A percentile compares a stretch with the other conserved stretches of the same genome.
Conservation (phyloP, 2,888 invertebrate species). For the Platycnemis pennipes region DNA sequence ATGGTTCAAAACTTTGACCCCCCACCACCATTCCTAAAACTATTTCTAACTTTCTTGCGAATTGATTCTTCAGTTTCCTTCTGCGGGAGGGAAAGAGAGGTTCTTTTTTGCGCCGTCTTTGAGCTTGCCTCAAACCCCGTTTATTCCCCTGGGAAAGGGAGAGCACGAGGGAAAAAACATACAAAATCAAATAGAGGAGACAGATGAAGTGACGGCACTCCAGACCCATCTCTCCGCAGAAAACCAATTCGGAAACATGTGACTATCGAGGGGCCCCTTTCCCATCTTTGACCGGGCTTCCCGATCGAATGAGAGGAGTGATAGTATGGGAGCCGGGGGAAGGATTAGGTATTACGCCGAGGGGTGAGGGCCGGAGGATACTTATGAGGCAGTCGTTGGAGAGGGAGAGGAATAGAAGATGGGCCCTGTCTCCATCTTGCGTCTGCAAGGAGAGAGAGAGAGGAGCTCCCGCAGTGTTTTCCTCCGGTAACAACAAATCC, state of each 20-base stretch:
- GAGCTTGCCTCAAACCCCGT: not conserved
- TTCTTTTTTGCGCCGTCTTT: not conserved
- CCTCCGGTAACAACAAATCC: slow-evolving; percentile 61
- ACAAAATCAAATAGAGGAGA: not conserved
- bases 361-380: no score
- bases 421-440: not conserved
- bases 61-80: no score
- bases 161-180: not conserved
- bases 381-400: not conserved
- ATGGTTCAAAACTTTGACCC: no score
- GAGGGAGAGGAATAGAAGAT: not conserved
- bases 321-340: not conserved
- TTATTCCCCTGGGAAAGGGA: not conserved
- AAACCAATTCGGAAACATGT: not conserved
- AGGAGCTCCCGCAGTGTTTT: slow-evolving; percentile 42
- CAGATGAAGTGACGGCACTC: not conserved
- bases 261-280: not conserved
- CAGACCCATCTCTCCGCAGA: not conserved
- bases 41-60: no score
- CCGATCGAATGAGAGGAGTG: not conserved
- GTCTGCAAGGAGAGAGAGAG: not conserved
- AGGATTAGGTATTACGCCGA: no score
- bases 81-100: no score
- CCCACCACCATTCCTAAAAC: no score
- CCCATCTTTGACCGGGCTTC: not conserved